phyloP scores from a whole-genome alignment of 2,113 vertebrate genomes.

The Poecile atricapillus region DNA sequence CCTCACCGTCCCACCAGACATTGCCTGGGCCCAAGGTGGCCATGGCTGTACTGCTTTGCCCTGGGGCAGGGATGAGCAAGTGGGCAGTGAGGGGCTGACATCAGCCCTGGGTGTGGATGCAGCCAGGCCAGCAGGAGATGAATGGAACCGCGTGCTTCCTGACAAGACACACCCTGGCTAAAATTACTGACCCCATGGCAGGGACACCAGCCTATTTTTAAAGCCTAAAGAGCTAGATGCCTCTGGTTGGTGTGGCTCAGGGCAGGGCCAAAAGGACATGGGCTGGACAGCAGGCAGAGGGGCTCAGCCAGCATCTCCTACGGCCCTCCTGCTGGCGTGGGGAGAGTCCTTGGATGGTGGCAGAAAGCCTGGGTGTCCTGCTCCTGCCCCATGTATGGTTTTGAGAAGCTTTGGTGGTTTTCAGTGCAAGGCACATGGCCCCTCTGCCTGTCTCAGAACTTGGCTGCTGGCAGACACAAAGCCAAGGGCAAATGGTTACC shows the following conservation, averaged over 20 bases:
- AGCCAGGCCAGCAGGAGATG: neutral
- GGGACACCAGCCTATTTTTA: constrained; percentile 26
- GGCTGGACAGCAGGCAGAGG: neutral
- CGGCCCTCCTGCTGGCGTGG: accelerated
- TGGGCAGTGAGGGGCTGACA: neutral
- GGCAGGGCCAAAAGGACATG: neutral
- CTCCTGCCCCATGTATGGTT: neutral
- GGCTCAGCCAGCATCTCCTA: neutral
- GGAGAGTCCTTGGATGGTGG: neutral
- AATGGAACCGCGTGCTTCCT: neutral
- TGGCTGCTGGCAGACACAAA: accelerated
- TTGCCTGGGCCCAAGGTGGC: neutral
- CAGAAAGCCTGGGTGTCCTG: neutral
- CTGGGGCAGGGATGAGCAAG: accelerated
- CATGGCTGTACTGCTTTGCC: neutral
- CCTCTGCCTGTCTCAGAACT: neutral
- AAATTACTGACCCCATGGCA: neutral
- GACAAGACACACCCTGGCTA: neutral
- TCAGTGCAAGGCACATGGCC: accelerated
- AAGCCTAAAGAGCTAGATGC: neutral
- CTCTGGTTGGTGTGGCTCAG: accelerated
- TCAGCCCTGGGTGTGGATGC: neutral
- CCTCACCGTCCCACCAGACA: neutral
- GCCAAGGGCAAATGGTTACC: neutral
- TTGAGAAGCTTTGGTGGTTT: neutral